Base-by-base conservation (phyloP, 2,113 vertebrate genomes). In the Seriola rivoliana region DNA sequence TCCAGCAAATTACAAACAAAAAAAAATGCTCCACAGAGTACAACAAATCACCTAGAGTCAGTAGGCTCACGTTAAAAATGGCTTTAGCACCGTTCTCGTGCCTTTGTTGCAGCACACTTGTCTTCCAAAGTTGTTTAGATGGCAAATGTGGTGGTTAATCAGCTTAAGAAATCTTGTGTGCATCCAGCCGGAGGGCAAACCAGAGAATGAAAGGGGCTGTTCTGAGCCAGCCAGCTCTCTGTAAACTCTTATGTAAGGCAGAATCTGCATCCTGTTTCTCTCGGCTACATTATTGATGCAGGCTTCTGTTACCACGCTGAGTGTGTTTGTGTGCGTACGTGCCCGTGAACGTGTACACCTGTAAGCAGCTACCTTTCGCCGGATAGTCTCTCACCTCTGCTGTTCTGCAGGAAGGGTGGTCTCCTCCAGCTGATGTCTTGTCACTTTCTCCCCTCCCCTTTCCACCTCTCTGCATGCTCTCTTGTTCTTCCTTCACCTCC, bases 231-330 rank as follows among this genome's bases (percentile, higher is more conserved):
- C 78, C 78, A 34, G 78, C 81, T 58, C 78, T 72, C 85, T 86
- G 80, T 85, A 76, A 89, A 88, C 74, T 85, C 87, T 89, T 90
- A 87, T 65, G 80, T 86, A 91, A 91, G 86, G 75, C 79, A 80
- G 73, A 90, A 86, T 76, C 75, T 88, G 75, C 85, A 80, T 87
- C 88, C 82, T 85, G 84, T 91, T 89, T 75, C 91, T 85, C 75
- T 73, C 73, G 38, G 68, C 86, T 92, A 90, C 91, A 90, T 91
- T 90, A 93, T 87, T 90, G 85, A 91, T 92, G 88, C 68, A 25
- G 88, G 84, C 78, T 88, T 91, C 85, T 88, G 81, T 92, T 88
- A 77, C 86, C 82, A 80, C 59, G 34, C 75, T 7, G 62, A 32
- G 82, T 55, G 67, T 46, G 75, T 82, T 42, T 85, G 81, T 82